These are phyloP conservation scores for Paragorgia papillata DNA, from an alignment of 92 coral and sea anemone species.

Conservation along the genomic window DNA sequence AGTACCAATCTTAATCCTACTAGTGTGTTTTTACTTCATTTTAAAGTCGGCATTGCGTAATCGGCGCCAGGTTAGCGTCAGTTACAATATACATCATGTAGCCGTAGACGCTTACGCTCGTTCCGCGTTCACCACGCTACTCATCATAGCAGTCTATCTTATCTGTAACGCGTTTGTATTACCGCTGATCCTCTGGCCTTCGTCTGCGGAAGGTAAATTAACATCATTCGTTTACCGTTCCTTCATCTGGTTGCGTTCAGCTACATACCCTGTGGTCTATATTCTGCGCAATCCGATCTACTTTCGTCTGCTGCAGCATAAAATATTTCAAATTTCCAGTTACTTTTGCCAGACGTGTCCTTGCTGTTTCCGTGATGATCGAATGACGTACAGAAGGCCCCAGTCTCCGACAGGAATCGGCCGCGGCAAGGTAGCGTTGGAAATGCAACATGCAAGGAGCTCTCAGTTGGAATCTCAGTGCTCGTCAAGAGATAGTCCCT, in stretches of 20 bases:
- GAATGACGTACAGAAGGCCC: conserved; percentile 2
- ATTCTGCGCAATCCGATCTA: conserved; percentile 63
- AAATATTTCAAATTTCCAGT: conserved; percentile 11
- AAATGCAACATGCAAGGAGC: conserved; percentile 3
- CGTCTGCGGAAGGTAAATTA: conserved; percentile 53
- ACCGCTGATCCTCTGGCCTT: conserved; percentile 60
- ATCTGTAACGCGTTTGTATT: conserved; percentile 58
- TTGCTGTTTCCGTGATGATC: conserved; percentile 21
- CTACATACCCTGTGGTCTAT: conserved; percentile 70
- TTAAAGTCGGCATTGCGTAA: conserved; percentile 62
- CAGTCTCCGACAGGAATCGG: conserved; percentile 15
- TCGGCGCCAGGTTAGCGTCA: conserved; percentile 66
- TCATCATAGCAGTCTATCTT: conserved; percentile 68
- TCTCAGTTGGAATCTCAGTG: neutral
- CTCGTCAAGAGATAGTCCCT: conserved; percentile 13
- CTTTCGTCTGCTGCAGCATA: conserved; percentile 20
- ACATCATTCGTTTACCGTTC: conserved; percentile 51
- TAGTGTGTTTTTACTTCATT: conserved; percentile 54
- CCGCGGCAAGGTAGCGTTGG: conserved; percentile 14
- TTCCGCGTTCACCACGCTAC: conserved; percentile 71
- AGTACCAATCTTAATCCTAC: conserved; percentile 54
- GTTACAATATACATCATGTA: conserved; percentile 46
- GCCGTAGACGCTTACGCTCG: conserved; percentile 70
- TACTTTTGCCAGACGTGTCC: conserved; percentile 10
- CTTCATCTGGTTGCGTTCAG: conserved; percentile 58